Evolutionary conservation across 2,888 invertebrate species (phyloP), one percentile per base, ranked within the genome.

Genomic region (Listrodromus nycthemerus): DNA sequence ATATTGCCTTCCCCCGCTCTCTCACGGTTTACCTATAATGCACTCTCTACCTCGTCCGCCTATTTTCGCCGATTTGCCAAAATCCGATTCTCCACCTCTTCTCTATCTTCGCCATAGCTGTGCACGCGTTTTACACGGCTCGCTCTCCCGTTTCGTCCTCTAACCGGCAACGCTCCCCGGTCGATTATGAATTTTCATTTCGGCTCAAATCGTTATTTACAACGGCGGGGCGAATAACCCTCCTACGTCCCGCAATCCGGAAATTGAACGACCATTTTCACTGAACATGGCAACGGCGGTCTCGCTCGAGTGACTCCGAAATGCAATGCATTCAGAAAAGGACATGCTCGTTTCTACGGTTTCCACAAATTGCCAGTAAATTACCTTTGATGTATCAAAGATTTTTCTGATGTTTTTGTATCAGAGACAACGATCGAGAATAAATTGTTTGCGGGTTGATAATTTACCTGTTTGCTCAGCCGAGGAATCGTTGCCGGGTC

Each of bases 141-240:
- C 86, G 74, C 84, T 88, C 87, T 87, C 89, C 90, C 88, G 89
- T 89, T 84, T 85, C 89, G 88, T 66, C 21, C 8, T 58, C 41
- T 66, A 50, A 50, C 89, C 86, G 84, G 27, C 13, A 52, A 84
- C 85, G 78, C 70, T 61, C 61, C 63, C 78, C 78, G 55, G 69
- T 80, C 73, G 74, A 89, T 90, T 88, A 89, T 89, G 88, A 85
- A 88, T 89, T 89, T 88, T 88, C 87, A 87, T 87, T 89, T 87
- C 80, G 69, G 71, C 83, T 80, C 73, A 79, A 86, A 86, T 84
- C 83, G 78, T 79, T 79, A 69, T 82, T 82, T 73, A 82, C 78
- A 52, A 7, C 41, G 73, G 67, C 55, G 19, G 16, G 3, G 33
- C 30, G 37, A 58, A 50, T 61, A 27, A 7, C 50, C n/a, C 65